Percentiles rank a stretch among this genome's conserved stretches.
These are phyloP conservation scores for Lithophane semibrunnea DNA, from an alignment of 2,888 invertebrate genomes.

Conservation along the genomic window DNA sequence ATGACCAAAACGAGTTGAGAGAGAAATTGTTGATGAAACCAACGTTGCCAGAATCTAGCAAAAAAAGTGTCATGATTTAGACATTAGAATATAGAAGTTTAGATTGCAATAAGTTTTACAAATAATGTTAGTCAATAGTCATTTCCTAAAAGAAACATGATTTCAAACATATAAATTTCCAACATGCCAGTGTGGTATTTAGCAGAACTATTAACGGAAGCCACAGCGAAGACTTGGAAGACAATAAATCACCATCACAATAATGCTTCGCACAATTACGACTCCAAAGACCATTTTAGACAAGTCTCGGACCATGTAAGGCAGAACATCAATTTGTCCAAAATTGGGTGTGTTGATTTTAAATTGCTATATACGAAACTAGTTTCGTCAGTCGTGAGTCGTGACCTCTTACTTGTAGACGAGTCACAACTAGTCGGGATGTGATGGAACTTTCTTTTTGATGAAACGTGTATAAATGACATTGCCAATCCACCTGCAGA, in stretches of 20 bases:
- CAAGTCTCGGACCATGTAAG: constrained; percentile 59
- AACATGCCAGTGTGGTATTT: constrained; percentile 31
- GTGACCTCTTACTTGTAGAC: constrained; percentile 77
- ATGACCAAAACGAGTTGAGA: constrained; percentile 30
- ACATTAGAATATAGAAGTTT: constrained; percentile 13
- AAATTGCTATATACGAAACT: constrained; percentile 72
- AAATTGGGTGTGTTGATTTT: constrained; percentile 73
- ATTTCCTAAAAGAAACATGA: constrained; percentile 9
- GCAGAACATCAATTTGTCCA: constrained; percentile 68
- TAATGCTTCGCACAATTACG: constrained; percentile 58
- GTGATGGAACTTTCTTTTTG: constrained; percentile 75
- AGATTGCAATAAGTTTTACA: not conserved
- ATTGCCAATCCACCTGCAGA: constrained; percentile 51
- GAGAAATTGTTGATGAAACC: constrained; percentile 37
- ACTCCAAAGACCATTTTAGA: constrained; percentile 62
- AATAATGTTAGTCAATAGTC: constrained; percentile 13
- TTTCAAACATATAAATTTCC: constrained; percentile 25
- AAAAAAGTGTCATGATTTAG: constrained; percentile 3
- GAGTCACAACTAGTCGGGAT: constrained; percentile 73
- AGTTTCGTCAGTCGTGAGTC: constrained; percentile 70
- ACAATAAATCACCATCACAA: constrained; percentile 53
- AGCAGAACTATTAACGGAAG: constrained; percentile 48
- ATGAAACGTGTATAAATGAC: constrained; percentile 52
- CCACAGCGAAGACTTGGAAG: constrained; percentile 27
- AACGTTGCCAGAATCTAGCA: constrained; percentile 12